Base-by-base conservation (phyloP, 2,888 invertebrate genomes). In the Zootermopsis nevadensis region DNA sequence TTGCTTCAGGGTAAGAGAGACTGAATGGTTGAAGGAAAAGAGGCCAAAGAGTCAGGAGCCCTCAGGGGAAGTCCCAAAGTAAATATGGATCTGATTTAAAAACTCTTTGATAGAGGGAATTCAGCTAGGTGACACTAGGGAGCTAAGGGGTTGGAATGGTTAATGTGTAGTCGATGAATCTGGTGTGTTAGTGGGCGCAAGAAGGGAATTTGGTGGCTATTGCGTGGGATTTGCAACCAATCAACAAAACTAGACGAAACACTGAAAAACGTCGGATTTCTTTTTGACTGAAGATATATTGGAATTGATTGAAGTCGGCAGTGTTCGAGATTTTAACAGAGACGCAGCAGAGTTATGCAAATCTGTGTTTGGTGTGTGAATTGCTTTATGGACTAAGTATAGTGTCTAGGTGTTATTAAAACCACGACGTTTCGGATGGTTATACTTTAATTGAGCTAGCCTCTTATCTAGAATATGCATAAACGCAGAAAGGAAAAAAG, bases 81-180 rank as follows among this genome's bases (percentile, higher is more conserved):
- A 66, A 66, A 66, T 66, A 66, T 2, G 27, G 66, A 66, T 66
- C 27, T 66, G 66, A 66, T 66, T 66, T 66, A n/a, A 66, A 66
- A 66, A 66, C 66, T 66, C 66, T 66, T 66, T 66, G 66, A 66
- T 30, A 19, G 66, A 66, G 66, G 66, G 27, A 66, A 30, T 66
- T 8, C 66, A 30, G 10, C 30, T 66, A n/a, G 66, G 66, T 66
- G 66, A 66, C 66, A 66, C 66, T 1, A 27, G 66, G 66, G 27
- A 66, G 66, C 66, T 66, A 27, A 66, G 19, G 48, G 48, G 48
- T 15, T 48, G 19, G 48, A 48, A 19, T 19, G 48, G 48, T 19
- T 48, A 48, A 48, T 48, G 19, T 48, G 48, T 48, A 48, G 48
- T 48, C 15, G 48, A 48, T 48, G 48, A 48, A 48, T 48, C 48